phyloP scores from a whole-genome alignment of 2,797 vertebrate genomes.

The Orientallactaga sibirica region DNA sequence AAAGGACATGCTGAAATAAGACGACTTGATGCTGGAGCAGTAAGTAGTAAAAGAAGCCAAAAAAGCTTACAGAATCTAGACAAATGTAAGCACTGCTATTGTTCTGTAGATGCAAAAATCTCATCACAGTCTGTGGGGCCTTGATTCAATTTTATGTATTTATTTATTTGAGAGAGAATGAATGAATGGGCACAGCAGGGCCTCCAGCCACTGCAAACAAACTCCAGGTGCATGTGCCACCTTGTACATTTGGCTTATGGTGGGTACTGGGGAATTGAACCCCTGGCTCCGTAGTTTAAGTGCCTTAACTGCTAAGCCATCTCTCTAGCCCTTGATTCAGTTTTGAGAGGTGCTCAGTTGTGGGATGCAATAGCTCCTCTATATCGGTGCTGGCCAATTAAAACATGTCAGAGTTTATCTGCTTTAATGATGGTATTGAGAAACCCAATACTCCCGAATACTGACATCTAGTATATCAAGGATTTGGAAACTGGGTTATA shows the following conservation, averaged over 20 bases:
- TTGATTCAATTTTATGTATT: not conserved
- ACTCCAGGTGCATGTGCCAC: too few relatives aligned
- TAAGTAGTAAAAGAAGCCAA: conserved; percentile 16
- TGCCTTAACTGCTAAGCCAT: too few relatives aligned
- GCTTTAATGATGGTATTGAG: conserved; percentile 45
- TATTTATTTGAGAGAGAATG: too few relatives aligned
- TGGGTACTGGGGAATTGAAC: too few relatives aligned
- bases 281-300: too few relatives aligned
- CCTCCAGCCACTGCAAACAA: too few relatives aligned
- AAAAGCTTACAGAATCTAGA: not conserved
- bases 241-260: too few relatives aligned
- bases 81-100: conserved; percentile 32
- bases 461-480: conserved; percentile 18
- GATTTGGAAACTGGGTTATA: conserved; percentile 63
- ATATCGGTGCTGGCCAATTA: conserved; percentile 19
- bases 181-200: too few relatives aligned
- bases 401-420: not conserved
- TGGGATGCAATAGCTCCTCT: not conserved
- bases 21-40: conserved; percentile 9
- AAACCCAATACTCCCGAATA: conserved; percentile 47
- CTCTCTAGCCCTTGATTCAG: not conserved
- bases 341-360: not conserved
- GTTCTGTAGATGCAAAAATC: not conserved
- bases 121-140: not conserved
- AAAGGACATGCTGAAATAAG: conserved; percentile 24